Evolutionary conservation across 2,113 vertebrate species (phyloP).

Genomic region (Apaloderma vittatum): DNA sequence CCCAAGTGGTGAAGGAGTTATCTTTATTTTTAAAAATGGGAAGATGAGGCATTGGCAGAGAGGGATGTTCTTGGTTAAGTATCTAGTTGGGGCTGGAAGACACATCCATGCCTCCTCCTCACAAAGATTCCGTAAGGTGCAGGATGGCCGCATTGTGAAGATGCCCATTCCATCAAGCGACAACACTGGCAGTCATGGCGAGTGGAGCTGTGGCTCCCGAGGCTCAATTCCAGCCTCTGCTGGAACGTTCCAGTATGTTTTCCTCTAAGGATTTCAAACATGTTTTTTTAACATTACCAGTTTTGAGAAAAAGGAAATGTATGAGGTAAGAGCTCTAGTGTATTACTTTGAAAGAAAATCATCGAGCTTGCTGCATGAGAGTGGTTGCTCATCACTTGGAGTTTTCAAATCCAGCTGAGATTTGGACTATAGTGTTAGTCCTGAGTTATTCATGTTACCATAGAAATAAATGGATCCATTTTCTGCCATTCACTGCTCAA

Average conservation of each 20-base stretch:
- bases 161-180: background rate
- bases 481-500: background rate
- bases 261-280: background rate
- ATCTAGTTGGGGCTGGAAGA: background rate
- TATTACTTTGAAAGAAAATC: background rate
- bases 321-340: background rate
- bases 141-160: background rate
- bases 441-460: constrained; percentile 34
- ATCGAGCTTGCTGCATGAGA: background rate
- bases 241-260: background rate
- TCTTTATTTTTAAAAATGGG: background rate
- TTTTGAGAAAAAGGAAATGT: background rate
- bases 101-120: accelerated
- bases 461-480: constrained; percentile 42
- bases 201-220: background rate
- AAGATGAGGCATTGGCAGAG: background rate
- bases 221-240: background rate
- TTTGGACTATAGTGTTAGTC: background rate
- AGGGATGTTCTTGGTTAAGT: background rate
- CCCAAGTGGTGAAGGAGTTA: background rate
- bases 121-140: background rate
- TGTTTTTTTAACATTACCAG: background rate
- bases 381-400: background rate
- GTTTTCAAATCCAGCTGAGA: background rate
- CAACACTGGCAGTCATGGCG: accelerated